Conservation (phyloP, 2,888 invertebrate species). For the Spodoptera littoralis region DNA sequence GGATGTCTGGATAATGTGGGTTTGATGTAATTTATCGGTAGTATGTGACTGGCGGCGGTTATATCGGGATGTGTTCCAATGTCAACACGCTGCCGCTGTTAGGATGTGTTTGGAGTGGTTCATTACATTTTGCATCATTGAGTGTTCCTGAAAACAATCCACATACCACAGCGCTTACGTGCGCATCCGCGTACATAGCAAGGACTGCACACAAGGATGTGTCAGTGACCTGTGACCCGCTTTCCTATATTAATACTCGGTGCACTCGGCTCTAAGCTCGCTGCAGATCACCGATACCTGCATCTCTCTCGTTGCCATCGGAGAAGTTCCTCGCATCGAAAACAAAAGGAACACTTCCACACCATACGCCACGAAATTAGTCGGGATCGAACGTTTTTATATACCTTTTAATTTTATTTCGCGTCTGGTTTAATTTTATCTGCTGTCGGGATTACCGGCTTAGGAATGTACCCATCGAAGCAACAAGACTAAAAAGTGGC, state of each 20-base stretch:
- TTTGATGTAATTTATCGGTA: conserved; percentile 30
- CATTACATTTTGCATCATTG: conserved; percentile 9
- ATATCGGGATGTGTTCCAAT: conserved; percentile 41
- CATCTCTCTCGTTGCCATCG: conserved; percentile 52
- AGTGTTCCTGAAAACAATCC: conserved; percentile 25
- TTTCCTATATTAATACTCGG: conserved; percentile 38
- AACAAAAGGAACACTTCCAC: conserved; percentile 67
- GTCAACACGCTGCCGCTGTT: conserved; percentile 25
- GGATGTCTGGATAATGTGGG: conserved; percentile 16
- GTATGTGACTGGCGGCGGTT: conserved; percentile 24
- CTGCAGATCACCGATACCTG: conserved; percentile 57
- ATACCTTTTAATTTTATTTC: conserved; percentile 88
- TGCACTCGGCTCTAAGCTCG: conserved; percentile 46
- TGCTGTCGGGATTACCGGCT: conserved; percentile 87
- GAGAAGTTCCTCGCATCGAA: conserved; percentile 35
- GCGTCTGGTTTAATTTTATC: conserved; percentile 89
- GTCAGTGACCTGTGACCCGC: conserved; percentile 56
- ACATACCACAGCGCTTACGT: conserved; percentile 7
- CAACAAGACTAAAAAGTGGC: conserved; percentile 85
- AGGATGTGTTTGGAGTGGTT: conserved; percentile 17
- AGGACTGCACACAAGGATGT: conserved; percentile 42
- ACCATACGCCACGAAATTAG: conserved; percentile 87
- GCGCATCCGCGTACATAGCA: conserved; percentile 35
- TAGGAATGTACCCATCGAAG: conserved; percentile 86
- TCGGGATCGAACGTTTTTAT: conserved; percentile 84